These are phyloP conservation scores for Siniperca obscura DNA, from an alignment of 2,797 vertebrate species.

Conservation along the genomic window DNA sequence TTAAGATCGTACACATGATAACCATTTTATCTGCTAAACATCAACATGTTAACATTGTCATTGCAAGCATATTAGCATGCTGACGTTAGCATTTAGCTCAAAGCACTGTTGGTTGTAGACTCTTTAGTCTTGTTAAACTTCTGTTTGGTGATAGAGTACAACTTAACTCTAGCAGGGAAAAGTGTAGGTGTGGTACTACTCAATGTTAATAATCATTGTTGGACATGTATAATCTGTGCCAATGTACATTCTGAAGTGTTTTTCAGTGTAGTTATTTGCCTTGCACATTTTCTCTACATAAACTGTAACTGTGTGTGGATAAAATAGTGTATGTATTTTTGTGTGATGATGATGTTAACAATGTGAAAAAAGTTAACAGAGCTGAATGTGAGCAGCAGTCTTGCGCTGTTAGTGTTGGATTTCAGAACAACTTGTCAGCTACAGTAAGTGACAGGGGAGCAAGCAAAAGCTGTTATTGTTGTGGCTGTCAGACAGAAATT, in stretches of 20 bases:
- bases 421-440: slow-evolving; percentile 71
- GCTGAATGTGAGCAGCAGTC: slow-evolving; percentile 52
- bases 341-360: slow-evolving; percentile 35
- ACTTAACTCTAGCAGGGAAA: not conserved
- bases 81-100: not conserved
- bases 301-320: slow-evolving; percentile 12
- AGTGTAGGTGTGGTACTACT: not conserved
- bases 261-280: not conserved
- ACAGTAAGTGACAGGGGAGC: slow-evolving; percentile 73
- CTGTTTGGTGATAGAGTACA: not conserved
- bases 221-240: not conserved
- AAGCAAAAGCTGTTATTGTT: slow-evolving; percentile 71
- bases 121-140: not conserved
- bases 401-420: slow-evolving; percentile 54
- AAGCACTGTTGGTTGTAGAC: not conserved
- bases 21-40: not conserved
- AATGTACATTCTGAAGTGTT: not conserved
- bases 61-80: not conserved
- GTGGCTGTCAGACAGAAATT: slow-evolving; percentile 66
- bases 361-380: slow-evolving; percentile 38
- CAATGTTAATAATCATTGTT: not conserved
- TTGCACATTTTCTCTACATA: not conserved
- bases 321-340: not conserved
- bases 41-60: not conserved
- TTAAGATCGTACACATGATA: not conserved